Evolutionary conservation across 2,113 vertebrate species (phyloP).

Genomic region (Ibidorhyncha struthersii): DNA sequence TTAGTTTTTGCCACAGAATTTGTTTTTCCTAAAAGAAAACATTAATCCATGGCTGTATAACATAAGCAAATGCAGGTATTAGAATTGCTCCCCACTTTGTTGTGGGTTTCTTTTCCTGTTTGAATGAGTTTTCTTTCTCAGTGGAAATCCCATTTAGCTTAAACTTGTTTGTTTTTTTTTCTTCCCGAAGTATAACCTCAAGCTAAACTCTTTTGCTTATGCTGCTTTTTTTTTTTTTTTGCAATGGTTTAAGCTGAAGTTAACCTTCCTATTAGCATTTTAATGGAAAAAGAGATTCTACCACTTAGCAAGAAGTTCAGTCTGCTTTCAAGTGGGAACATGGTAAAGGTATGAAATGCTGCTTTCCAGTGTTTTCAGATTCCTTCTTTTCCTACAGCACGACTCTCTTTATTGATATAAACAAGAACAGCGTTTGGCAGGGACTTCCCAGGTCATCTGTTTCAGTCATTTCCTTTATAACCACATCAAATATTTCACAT

Average conservation of each 20-base stretch:
- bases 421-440: neutral
- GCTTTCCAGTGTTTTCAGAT: conserved; percentile 38
- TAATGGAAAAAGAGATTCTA: conserved; percentile 61
- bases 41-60: neutral
- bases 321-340: conserved; percentile 59
- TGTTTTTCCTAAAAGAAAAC: neutral
- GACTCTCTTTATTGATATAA: neutral
- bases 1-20: neutral
- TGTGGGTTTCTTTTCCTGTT: neutral
- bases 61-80: neutral
- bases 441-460: neutral
- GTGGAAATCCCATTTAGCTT: conserved; percentile 43
- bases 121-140: conserved; percentile 26
- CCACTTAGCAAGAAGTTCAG: conserved; percentile 49
- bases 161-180: neutral
- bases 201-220: conserved; percentile 49
- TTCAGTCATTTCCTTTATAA: neutral
- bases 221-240: neutral
- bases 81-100: neutral
- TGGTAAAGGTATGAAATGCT: conserved; percentile 46
- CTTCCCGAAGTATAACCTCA: conserved; percentile 49
- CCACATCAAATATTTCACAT: neutral
- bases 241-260: conserved; percentile 51
- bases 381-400: conserved; percentile 20
- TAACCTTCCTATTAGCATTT: conserved; percentile 74